These are phyloP conservation scores for Tragelaphus buxtoni DNA, from an alignment of 2,113 vertebrate species.

Conservation along the genomic window DNA sequence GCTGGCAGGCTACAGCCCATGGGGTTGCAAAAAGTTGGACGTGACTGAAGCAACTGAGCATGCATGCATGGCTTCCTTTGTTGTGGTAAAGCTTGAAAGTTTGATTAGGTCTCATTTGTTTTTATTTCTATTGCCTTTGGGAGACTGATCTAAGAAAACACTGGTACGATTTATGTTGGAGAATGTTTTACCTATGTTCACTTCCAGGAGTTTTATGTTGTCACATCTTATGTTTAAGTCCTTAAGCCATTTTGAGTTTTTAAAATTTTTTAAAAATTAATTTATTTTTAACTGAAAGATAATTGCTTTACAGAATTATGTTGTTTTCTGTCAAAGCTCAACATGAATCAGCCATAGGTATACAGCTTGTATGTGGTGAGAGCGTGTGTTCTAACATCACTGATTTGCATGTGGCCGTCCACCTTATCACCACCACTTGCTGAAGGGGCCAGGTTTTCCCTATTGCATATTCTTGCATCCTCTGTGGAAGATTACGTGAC, in stretches of 20 bases:
- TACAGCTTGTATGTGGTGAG: background rate
- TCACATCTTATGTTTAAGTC: background rate
- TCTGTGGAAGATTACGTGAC: background rate
- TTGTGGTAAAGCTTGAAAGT: background rate
- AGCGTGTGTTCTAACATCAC: background rate
- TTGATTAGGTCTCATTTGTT: background rate
- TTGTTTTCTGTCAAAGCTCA: background rate
- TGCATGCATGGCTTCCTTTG: background rate
- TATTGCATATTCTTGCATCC: background rate
- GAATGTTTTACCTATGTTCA: background rate
- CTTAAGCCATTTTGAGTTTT: background rate
- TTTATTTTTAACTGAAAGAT: background rate
- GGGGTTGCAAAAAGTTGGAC: background rate
- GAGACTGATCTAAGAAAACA: background rate
- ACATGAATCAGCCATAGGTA: background rate
- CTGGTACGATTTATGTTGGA: background rate
- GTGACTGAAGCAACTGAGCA: background rate
- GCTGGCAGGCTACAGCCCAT: background rate
- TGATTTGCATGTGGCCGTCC: background rate
- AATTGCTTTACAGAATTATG: background rate
- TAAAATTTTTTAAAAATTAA: background rate
- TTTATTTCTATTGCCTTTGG: background rate
- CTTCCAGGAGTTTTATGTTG: background rate
- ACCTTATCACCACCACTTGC: background rate
- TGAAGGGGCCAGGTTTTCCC: background rate